A percentile compares a stretch with the other conserved stretches of the same genome.
Evolutionary conservation across 2,888 invertebrate species (phyloP).

Genomic region (Calliphora vomitoria): DNA sequence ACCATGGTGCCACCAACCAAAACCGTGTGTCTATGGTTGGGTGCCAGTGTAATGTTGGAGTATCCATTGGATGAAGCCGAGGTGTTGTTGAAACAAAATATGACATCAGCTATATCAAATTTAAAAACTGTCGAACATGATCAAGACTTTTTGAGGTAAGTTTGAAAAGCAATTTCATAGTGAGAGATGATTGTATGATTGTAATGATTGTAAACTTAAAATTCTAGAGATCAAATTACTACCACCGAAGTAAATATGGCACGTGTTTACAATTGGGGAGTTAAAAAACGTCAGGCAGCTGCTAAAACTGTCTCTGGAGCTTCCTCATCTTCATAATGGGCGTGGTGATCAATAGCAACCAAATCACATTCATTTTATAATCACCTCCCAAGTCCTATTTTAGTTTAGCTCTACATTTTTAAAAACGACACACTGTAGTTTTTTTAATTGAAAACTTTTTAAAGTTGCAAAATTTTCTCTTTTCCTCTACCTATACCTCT

Average conservation of each 20-base stretch:
- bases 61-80: slow-evolving; percentile 96
- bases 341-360: slow-evolving; percentile 9
- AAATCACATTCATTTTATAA: slow-evolving; percentile 40
- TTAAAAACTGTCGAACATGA: slow-evolving; percentile 95
- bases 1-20: slow-evolving; percentile 95
- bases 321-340: slow-evolving; percentile 70
- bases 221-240: slow-evolving; percentile 95
- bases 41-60: slow-evolving; percentile 98
- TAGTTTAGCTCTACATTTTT: slow-evolving; percentile 8
- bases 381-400: slow-evolving; percentile 19
- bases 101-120: slow-evolving; percentile 93
- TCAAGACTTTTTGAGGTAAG: slow-evolving; percentile 93
- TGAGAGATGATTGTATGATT: neutral
- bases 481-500: too few relatives aligned
- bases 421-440: neutral
- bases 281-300: slow-evolving; percentile 93
- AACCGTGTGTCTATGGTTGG: slow-evolving; percentile 93
- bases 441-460: neutral
- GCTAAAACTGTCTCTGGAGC: slow-evolving; percentile 83
- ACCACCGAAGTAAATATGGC: slow-evolving; percentile 99
- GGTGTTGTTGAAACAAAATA: slow-evolving; percentile 92
- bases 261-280: slow-evolving; percentile 98
- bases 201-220: neutral
- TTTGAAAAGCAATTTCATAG: neutral
- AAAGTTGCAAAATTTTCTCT: neutral